Conservation (phyloP, 2,113 vertebrate species). For the Burhinus bistriatus region DNA sequence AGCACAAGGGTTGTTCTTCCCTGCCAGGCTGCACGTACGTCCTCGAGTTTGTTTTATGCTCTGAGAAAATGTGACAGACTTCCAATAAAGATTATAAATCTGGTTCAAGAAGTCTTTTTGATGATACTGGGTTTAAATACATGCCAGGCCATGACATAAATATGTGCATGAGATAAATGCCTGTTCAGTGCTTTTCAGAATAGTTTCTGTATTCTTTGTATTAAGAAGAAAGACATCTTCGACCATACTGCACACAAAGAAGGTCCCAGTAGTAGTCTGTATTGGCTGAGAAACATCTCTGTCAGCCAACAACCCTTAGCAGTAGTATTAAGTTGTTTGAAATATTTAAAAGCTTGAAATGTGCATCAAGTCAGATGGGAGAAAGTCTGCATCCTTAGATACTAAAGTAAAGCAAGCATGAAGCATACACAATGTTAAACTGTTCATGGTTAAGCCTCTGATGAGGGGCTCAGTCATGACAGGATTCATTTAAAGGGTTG, state of each 20-base stretch:
- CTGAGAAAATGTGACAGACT: background rate
- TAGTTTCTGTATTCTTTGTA: background rate
- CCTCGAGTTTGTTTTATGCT: background rate
- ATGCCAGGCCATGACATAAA: rapidly evolving
- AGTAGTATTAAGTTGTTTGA: background rate
- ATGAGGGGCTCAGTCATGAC: background rate
- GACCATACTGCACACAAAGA: background rate
- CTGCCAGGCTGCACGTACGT: background rate
- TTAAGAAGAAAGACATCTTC: background rate
- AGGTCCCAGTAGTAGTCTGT: background rate
- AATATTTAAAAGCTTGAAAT: background rate
- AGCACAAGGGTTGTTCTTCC: background rate
- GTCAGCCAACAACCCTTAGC: background rate
- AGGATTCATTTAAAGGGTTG: background rate
- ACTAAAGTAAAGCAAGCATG: background rate
- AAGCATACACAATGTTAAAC: background rate
- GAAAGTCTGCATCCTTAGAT: background rate
- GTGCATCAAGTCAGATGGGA: background rate
- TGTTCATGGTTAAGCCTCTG: background rate
- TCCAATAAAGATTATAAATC: background rate
- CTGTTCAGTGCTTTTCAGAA: background rate
- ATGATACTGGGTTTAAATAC: background rate
- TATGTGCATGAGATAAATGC: background rate
- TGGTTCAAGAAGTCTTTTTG: background rate
- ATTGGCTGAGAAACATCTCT: background rate